Conservation (phyloP, 1,140 invertebrate genomes). For the Ericerus pela region DNA sequence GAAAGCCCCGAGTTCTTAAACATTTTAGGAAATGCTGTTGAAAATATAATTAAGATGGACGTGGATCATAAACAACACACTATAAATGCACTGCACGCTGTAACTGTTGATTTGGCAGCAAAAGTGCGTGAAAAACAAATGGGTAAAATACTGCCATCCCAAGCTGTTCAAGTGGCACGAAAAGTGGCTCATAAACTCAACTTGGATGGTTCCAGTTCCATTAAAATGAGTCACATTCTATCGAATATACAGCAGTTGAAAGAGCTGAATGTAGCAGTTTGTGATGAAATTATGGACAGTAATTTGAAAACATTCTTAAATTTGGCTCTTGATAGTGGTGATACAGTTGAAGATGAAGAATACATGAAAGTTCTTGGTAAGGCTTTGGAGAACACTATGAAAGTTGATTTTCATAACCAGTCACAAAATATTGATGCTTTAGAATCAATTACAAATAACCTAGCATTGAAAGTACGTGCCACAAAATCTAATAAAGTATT, state of each 20-base stretch:
- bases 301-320: background rate
- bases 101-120: background rate
- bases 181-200: conserved; percentile 32
- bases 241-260: background rate
- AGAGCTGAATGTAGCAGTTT: background rate
- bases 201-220: background rate
- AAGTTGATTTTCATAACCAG: background rate
- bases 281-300: background rate
- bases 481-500: background rate
- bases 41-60: background rate
- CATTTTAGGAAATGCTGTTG: background rate
- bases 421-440: background rate
- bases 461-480: background rate
- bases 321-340: background rate
- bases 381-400: background rate
- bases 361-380: background rate
- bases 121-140: conserved; percentile 18
- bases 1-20: background rate
- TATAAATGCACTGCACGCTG: background rate
- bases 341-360: background rate
- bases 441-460: background rate
- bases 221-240: conserved; percentile 2
- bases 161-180: conserved; percentile 32
- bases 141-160: conserved; percentile 36
- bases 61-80: background rate